A percentile compares a stretch with the other conserved stretches of the same genome.
Conservation (phyloP, 2,797 vertebrate species). For the Tachyglossus aculeatus region DNA sequence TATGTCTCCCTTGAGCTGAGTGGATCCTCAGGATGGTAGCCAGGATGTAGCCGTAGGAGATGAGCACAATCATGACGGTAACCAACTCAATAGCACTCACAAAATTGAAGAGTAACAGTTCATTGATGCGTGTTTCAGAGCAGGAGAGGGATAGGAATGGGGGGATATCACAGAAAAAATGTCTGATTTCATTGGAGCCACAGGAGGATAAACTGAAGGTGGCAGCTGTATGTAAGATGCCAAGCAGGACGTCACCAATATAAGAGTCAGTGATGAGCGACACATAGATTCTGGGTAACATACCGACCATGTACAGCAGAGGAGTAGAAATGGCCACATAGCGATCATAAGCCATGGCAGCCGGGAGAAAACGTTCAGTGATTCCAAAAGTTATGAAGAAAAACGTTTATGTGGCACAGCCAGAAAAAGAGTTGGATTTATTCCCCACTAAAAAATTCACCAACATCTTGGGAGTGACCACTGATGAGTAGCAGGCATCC, state of each 20-base stretch:
- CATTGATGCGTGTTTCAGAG: conserved; percentile 2
- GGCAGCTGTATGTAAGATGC: background rate
- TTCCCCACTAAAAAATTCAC: background rate
- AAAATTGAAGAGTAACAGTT: conserved; percentile 26
- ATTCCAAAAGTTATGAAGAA: conserved; percentile 24
- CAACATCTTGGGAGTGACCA: conserved; percentile 35
- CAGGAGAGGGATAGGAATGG: conserved; percentile 37
- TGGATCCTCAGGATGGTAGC: background rate
- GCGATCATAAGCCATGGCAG: conserved; percentile 46
- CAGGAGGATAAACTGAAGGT: conserved; percentile 34
- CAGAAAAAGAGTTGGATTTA: conserved; percentile 14
- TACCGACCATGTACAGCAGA: too few species aligned
- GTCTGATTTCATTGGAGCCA: background rate
- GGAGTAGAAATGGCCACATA: too few species aligned
- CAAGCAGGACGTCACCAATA: background rate
- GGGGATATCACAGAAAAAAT: conserved; percentile 43
- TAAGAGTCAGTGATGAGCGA: conserved; percentile 13
- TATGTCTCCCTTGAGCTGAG: conserved; percentile 1
- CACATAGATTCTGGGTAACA: too few species aligned
- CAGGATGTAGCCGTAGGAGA: conserved; percentile 33
- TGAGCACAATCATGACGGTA: conserved; percentile 7
- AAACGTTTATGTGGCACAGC: conserved; percentile 31
- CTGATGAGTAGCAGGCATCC: conserved; percentile 30
- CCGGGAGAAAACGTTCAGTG: conserved; percentile 45
- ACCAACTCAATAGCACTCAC: conserved; percentile 20